Percentiles rank a stretch among this genome's conserved stretches.
Evolutionary conservation across 2,797 vertebrate species (phyloP).

Genomic region (Sebastes alutus): DNA sequence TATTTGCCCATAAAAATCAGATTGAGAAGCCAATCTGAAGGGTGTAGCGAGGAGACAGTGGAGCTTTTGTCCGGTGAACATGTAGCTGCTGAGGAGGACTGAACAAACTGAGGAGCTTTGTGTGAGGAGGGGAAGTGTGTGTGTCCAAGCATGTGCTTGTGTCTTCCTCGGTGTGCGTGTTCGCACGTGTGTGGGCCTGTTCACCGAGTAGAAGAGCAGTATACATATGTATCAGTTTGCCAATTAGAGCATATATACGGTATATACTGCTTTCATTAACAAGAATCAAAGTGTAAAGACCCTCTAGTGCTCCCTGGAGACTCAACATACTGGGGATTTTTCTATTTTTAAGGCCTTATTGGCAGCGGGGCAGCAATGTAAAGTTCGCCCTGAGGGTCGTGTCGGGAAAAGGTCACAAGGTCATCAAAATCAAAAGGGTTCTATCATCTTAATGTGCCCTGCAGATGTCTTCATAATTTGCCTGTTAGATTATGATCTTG

Average conservation of each 20-base stretch:
- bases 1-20: neutral
- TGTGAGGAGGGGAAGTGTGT: constrained; percentile 12
- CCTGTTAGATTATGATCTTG: neutral
- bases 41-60: constrained; percentile 1
- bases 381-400: neutral
- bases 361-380: neutral
- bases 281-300: neutral
- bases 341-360: neutral
- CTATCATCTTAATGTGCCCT: neutral
- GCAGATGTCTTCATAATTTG: neutral
- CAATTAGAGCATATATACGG: neutral
- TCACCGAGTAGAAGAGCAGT: neutral
- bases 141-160: constrained; percentile 1
- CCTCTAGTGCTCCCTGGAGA: constrained; percentile 8
- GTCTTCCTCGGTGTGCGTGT: neutral
- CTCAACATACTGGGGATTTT: neutral
- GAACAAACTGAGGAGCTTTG: constrained; percentile 39
- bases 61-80: constrained; percentile 19
- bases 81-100: constrained; percentile 3
- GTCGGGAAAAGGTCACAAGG: neutral
- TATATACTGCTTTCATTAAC: constrained; percentile 11
- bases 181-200: neutral
- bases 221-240: neutral
- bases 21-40: constrained; percentile 14
- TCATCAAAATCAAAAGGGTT: constrained; percentile 7